Conservation (phyloP, 1,140 invertebrate species). For the Drosophila azteca region DNA sequence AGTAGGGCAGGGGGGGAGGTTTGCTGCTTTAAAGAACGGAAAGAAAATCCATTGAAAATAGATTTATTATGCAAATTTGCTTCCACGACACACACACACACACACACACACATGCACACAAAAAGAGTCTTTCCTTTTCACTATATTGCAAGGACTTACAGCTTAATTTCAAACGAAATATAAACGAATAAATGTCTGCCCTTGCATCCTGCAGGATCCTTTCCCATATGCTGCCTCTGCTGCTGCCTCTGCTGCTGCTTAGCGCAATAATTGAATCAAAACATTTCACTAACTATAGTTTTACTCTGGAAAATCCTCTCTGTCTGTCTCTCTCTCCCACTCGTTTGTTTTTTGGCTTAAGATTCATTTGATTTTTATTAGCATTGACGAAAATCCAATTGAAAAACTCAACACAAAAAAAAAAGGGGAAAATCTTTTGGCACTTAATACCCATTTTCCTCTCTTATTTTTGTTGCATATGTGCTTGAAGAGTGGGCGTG, state of each 20-base stretch:
- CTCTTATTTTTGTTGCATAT: conserved; percentile 42
- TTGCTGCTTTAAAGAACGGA: not conserved
- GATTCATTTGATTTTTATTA: conserved; percentile 74
- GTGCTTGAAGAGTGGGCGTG: conserved; percentile 50
- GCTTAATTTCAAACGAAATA: conserved; percentile 67
- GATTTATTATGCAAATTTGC: conserved; percentile 82
- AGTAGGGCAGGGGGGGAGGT: too few species aligned
- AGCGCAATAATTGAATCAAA: conserved; percentile 69
- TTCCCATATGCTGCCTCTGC: conserved; percentile 8
- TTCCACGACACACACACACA: too few species aligned
- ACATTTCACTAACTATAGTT: conserved; percentile 64
- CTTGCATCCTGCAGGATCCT: not conserved
- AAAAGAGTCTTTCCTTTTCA: not conserved
- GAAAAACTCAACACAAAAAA: conserved; percentile 56
- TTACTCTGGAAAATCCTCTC: conserved; percentile 22
- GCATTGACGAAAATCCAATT: conserved; percentile 72
- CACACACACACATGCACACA: too few species aligned
- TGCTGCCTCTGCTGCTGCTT: not conserved
- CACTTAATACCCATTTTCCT: conserved; percentile 66
- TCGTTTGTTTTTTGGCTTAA: conserved; percentile 42
- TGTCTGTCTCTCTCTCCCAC: conserved; percentile 28
- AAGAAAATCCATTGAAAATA: conserved; percentile 77
- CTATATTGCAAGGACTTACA: conserved; percentile 39
- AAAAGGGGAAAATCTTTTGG: conserved; percentile 47
- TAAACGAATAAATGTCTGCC: conserved; percentile 20